These are phyloP conservation scores for Caracal caracal DNA, from an alignment of 2,113 vertebrate genomes.

Conservation along the genomic window DNA sequence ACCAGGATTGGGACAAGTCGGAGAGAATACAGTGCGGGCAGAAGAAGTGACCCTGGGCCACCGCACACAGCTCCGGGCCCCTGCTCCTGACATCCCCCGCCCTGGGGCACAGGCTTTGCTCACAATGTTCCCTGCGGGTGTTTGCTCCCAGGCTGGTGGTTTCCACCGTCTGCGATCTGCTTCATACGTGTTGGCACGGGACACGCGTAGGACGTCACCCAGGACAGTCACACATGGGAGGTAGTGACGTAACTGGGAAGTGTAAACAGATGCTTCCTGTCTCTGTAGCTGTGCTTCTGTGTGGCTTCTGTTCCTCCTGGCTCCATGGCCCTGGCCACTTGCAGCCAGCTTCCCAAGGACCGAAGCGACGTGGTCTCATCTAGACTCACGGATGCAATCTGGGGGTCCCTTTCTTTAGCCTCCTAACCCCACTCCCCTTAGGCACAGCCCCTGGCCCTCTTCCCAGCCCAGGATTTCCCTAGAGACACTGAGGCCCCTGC, in stretches of 20 bases:
- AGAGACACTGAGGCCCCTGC: not conserved
- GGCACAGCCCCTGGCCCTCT: not conserved
- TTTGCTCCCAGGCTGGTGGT: accelerated
- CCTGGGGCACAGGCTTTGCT: accelerated
- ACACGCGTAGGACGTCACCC: not conserved
- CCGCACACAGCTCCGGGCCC: not conserved
- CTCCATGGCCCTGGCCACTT: not conserved
- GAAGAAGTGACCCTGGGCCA: not conserved
- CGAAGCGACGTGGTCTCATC: accelerated
- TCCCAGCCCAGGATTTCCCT: too few species aligned
- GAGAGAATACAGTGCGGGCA: not conserved
- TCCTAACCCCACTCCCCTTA: not conserved
- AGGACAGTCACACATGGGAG: accelerated
- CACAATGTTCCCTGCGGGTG: not conserved
- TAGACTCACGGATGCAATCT: not conserved
- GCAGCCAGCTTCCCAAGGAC: too few species aligned
- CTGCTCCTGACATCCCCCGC: too few species aligned
- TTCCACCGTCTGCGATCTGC: not conserved
- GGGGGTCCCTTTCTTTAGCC: not conserved
- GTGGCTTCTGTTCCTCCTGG: accelerated
- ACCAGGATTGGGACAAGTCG: accelerated
- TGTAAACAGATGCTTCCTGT: too few species aligned
- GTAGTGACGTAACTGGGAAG: accelerated
- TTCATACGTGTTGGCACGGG: not conserved
- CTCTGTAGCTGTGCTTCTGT: not conserved